These are phyloP conservation scores for Linepithema humile DNA, from an alignment of 1,140 invertebrate species.

Conservation along the genomic window DNA sequence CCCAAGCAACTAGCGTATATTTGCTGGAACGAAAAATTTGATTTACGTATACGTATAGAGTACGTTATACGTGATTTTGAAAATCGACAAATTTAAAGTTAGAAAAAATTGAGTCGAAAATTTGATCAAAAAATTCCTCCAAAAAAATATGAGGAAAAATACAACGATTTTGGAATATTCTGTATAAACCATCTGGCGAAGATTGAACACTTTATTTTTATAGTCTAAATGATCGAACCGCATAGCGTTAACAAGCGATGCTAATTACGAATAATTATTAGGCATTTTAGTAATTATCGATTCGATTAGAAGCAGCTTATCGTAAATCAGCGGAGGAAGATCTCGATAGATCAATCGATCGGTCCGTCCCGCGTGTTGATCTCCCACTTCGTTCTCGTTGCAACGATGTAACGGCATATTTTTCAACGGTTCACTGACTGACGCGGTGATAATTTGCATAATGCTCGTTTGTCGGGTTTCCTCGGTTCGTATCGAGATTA, in stretches of 20 bases:
- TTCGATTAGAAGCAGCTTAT: slow-evolving; percentile 12
- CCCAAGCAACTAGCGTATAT: slow-evolving; percentile 11
- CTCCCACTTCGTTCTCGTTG: not conserved
- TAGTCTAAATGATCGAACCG: too few species aligned
- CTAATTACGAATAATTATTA: slow-evolving; percentile 19
- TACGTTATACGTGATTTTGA: not conserved
- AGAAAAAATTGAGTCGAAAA: not conserved
- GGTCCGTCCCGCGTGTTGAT: not conserved
- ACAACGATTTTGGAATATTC: not conserved
- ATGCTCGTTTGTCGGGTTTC: slow-evolving; percentile 45
- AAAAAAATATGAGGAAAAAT: not conserved
- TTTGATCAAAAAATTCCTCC: not conserved
- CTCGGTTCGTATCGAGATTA: slow-evolving; percentile 33
- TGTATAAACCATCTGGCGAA: not conserved
- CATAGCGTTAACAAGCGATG: slow-evolving; percentile 8
- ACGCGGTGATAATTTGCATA: slow-evolving; percentile 52
- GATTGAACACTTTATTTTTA: not conserved
- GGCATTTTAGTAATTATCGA: slow-evolving; percentile 10
- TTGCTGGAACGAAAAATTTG: slow-evolving; percentile 13
- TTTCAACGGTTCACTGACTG: slow-evolving; percentile 39
- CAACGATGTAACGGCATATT: slow-evolving; percentile 15
- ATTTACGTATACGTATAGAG: not conserved
- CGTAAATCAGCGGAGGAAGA: slow-evolving; percentile 7
- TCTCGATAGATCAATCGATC: slow-evolving; percentile 34
- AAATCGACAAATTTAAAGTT: not conserved